These are phyloP conservation scores for Vulpes vulpes DNA, from an alignment of 2,113 vertebrate genomes.

Conservation along the genomic window DNA sequence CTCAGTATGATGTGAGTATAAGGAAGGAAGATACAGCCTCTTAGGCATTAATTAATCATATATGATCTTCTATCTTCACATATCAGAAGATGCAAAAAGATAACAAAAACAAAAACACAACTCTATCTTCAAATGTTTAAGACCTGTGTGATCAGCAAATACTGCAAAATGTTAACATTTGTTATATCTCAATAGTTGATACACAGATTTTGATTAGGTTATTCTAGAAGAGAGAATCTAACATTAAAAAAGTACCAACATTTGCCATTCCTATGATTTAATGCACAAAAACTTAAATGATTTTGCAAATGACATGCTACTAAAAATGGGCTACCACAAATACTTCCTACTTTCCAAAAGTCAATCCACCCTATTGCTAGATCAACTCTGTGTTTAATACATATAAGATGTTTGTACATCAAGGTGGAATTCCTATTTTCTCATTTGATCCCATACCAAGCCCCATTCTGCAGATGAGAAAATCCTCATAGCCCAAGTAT, in stretches of 20 bases:
- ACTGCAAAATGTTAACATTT: background rate
- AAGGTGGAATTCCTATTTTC: background rate
- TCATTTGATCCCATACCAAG: slow-evolving; percentile 16
- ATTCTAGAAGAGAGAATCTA: background rate
- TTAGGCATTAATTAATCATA: background rate
- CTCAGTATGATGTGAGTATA: background rate
- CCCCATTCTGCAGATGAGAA: slow-evolving; percentile 50
- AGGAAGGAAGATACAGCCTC: background rate
- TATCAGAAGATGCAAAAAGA: background rate
- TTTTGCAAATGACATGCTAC: background rate
- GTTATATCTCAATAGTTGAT: background rate
- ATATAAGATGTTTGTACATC: slow-evolving; percentile 18
- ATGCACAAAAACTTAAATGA: background rate
- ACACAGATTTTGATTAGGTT: background rate
- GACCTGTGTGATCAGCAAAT: background rate
- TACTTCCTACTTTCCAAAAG: slow-evolving; percentile 20
- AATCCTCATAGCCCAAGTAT: slow-evolving; percentile 35
- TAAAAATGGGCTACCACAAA: background rate
- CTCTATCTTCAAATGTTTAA: slow-evolving; percentile 45
- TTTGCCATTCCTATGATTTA: slow-evolving; percentile 6
- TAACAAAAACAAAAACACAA: background rate
- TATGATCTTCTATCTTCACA: slow-evolving; percentile 14
- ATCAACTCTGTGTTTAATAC: slow-evolving; percentile 51
- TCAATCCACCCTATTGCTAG: background rate
- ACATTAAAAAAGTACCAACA: background rate